Evolutionary conservation across 2,888 invertebrate species (phyloP), one percentile per base, ranked within the genome.

Genomic region (Drosophila gaucha): DNA sequence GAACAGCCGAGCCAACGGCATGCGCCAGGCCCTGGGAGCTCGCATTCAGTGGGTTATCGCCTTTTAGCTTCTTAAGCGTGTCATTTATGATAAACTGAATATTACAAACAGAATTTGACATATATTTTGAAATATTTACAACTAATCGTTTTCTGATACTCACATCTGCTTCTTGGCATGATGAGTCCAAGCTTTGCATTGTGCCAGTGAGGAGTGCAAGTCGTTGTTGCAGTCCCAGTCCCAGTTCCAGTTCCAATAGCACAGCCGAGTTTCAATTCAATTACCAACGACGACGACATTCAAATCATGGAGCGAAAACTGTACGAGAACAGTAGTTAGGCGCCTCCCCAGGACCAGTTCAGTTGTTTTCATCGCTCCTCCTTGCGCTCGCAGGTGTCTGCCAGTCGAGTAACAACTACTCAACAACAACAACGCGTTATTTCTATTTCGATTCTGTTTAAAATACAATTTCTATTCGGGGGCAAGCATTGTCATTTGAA

Each of bases 101-200:
- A 46, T 67, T 16, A 59, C 4, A 49, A 30, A 60, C 20, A 14
- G 10, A 31, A 39, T 39, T 49, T 39, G 28, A 41, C 3, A 47
- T 14, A 28, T 31, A 22, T 18, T 18, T 28, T 22, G 30, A 4
- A 31, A 2, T 16, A 12, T 14, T 14, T 1, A 5, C 16, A 22
- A 5, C 14, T 5, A 30, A 22, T 10, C 20, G 14, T 8, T 16
- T 35, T 5, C 16, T 16, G 39, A 39, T 12, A 92, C 93, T 93
- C 91, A 94, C 94, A 92, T 94, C 94, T 93, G 93, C 93, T 93
- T 94, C 94, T 93, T 94, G 93, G 93, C 93, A 93, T 93, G 93
- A 93, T 92, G 93, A 93, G 92, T 94, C 94, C 93, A 94, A 93
- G 92, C 94, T 94, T 94, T 94, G 94, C 94, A 94, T 94, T 92